Evolutionary conservation across 1,140 invertebrate genomes (phyloP).

Genomic region (Helicoverpa armigera): DNA sequence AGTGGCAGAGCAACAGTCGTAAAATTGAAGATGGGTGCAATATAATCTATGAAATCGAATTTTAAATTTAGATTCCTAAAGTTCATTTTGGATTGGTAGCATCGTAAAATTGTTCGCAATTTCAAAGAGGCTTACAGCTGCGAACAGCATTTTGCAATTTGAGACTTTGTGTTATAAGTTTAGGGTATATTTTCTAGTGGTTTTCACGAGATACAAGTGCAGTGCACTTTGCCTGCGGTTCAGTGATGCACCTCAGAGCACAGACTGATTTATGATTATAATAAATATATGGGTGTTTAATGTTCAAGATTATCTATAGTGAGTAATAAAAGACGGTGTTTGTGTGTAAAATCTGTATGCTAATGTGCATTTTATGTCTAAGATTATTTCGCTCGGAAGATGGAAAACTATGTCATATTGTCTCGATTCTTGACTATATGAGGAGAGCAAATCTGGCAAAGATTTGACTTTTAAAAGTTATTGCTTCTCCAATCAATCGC

Average conservation of each 20-base stretch:
- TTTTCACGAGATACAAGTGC: conserved; percentile 56
- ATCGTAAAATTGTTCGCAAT: conserved; percentile 30
- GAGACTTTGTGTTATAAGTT: conserved; percentile 9
- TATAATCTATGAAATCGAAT: conserved; percentile 64
- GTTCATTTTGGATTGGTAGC: conserved; percentile 63
- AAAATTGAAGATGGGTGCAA: conserved; percentile 58
- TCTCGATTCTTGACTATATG: not conserved
- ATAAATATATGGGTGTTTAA: conserved; percentile 60
- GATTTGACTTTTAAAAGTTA: no score
- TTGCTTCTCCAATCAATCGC: no score
- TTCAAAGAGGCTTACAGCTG: conserved; percentile 48
- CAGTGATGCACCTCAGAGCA: conserved; percentile 74
- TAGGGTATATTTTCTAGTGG: conserved; percentile 51
- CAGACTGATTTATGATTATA: conserved; percentile 75
- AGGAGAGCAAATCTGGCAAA: not conserved
- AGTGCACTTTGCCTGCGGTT: conserved; percentile 75
- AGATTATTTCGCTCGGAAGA: conserved; percentile 29
- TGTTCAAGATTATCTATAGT: conserved; percentile 59
- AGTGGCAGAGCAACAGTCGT: conserved; percentile 44
- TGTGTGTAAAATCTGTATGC: conserved; percentile 52
- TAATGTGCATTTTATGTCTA: conserved; percentile 50
- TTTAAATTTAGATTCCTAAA: conserved; percentile 65
- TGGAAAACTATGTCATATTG: conserved; percentile 16
- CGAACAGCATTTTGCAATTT: conserved; percentile 17
- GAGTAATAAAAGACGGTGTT: conserved; percentile 53